Conservation (phyloP, 2,888 invertebrate genomes). For the Anthoptus insignis region DNA sequence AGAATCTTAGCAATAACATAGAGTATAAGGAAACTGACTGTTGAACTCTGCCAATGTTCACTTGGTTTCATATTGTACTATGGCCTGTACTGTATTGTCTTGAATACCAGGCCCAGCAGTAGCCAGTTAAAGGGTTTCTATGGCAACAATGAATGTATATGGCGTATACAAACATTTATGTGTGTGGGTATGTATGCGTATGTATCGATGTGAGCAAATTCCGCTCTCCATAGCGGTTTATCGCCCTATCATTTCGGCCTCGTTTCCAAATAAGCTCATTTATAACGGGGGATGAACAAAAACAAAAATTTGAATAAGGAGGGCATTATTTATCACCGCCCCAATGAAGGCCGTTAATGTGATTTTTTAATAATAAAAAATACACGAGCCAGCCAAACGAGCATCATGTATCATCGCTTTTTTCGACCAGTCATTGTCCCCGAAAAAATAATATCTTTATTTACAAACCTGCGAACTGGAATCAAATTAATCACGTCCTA, state of each 20-base stretch:
- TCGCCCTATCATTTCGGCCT: slow-evolving; percentile 79
- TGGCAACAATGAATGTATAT: too few relatives aligned
- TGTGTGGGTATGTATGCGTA: background rate
- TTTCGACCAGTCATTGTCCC: slow-evolving; percentile 85
- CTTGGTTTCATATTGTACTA: too few relatives aligned
- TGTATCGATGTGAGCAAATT: background rate
- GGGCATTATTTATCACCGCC: slow-evolving; percentile 86
- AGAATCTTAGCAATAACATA: too few relatives aligned
- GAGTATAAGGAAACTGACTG: too few relatives aligned
- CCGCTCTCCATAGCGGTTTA: slow-evolving; percentile 57
- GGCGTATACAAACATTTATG: too few relatives aligned
- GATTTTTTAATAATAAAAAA: slow-evolving; percentile 85
- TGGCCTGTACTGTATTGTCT: too few relatives aligned
- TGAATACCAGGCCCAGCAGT: too few relatives aligned
- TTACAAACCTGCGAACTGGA: slow-evolving; percentile 64
- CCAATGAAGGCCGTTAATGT: slow-evolving; percentile 87
- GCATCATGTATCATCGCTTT: slow-evolving; percentile 86
- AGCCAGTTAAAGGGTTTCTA: too few relatives aligned
- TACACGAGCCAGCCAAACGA: slow-evolving; percentile 82
- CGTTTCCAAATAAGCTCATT: slow-evolving; percentile 86
- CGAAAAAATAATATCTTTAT: slow-evolving; percentile 69
- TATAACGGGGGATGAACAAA: slow-evolving; percentile 85
- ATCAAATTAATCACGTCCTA: slow-evolving; percentile 75
- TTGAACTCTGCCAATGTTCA: too few relatives aligned
- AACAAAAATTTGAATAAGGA: slow-evolving; percentile 87